These are phyloP conservation scores for Palythoa caribaeorum DNA, from an alignment of 92 coral and sea anemone genomes.

Conservation along the genomic window DNA sequence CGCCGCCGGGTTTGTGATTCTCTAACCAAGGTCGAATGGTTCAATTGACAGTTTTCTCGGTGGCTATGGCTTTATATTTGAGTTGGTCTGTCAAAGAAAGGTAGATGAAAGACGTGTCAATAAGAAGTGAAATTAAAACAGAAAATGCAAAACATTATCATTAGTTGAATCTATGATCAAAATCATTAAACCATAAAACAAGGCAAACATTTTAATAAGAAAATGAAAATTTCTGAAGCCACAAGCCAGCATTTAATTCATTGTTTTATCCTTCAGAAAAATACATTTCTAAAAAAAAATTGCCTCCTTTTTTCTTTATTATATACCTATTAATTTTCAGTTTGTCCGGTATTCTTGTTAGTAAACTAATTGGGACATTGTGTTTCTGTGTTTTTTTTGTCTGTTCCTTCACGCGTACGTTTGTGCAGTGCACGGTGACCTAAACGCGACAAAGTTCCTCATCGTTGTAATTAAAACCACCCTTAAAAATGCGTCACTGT, in stretches of 20 bases:
- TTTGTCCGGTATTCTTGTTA: neutral
- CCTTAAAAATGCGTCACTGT: neutral
- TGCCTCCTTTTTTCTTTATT: neutral
- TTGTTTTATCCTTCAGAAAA: neutral
- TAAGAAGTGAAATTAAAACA: neutral
- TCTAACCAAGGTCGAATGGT: neutral
- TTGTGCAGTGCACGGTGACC: neutral
- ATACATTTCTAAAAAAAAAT: neutral
- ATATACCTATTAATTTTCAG: constrained; percentile 28
- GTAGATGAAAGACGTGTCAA: neutral
- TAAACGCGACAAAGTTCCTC: neutral
- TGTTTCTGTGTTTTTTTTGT: neutral
- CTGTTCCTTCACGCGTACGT: neutral
- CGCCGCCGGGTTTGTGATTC: constrained; percentile 29
- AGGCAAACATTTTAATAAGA: constrained; percentile 2
- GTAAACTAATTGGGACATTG: neutral
- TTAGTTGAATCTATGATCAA: neutral
- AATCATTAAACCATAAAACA: neutral
- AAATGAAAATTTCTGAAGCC: constrained; percentile 15
- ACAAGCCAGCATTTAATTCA: neutral
- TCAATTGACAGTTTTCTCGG: neutral
- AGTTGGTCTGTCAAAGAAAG: constrained; percentile 22
- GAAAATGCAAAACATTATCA: neutral
- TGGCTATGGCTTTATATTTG: neutral
- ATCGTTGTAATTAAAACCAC: constrained; percentile 1